Conservation (phyloP, 2,888 invertebrate genomes). For the Poecilus cupreus region DNA sequence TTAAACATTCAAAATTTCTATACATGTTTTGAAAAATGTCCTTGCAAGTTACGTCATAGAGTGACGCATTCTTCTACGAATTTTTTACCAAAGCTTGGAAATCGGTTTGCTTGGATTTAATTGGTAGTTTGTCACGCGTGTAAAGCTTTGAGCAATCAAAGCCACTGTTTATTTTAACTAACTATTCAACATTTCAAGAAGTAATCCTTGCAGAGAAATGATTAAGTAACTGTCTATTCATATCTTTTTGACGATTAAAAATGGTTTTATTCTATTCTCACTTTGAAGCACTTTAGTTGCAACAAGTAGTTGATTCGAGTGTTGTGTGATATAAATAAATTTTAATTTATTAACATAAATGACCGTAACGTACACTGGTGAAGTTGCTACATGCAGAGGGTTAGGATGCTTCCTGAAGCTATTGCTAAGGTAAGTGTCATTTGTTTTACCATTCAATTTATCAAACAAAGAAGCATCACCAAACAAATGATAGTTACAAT, state of each 20-base stretch:
- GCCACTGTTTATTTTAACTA: constrained; percentile 30
- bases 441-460: constrained; percentile 18
- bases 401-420: constrained; percentile 92
- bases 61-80: constrained; percentile 55
- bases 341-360: constrained; percentile 72
- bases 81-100: constrained; percentile 39
- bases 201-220: constrained; percentile 9
- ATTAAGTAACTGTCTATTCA: constrained; percentile 9
- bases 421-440: constrained; percentile 80
- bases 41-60: constrained; percentile 53
- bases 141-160: constrained; percentile 54
- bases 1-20: constrained; percentile 13
- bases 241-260: constrained; percentile 20
- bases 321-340: constrained; percentile 31
- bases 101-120: constrained; percentile 41
- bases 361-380: constrained; percentile 91
- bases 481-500: constrained; percentile 38
- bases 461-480: not conserved
- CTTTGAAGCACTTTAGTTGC: not conserved
- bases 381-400: constrained; percentile 90
- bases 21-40: constrained; percentile 32
- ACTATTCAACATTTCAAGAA: constrained; percentile 25
- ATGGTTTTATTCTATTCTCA: constrained; percentile 22
- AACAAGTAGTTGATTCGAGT: constrained; percentile 24
- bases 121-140: constrained; percentile 54